Conservation (phyloP, 2,797 vertebrate genomes). For the Myotis pilosus region DNA sequence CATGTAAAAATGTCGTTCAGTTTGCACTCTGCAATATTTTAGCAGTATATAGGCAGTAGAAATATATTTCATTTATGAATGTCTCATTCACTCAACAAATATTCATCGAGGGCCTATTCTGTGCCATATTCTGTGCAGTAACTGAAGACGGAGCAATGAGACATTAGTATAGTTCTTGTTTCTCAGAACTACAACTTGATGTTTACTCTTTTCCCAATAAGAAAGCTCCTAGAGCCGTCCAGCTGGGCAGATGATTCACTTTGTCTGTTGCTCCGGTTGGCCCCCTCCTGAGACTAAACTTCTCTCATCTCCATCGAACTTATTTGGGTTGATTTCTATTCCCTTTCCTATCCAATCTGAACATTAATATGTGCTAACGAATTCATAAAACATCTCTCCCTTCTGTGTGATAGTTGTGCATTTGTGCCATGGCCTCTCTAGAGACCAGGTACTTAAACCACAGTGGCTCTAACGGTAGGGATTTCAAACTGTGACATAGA, state of each 20-base stretch:
- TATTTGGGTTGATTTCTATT: neutral
- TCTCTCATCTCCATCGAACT: neutral
- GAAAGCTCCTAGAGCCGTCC: neutral
- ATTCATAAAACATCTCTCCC: neutral
- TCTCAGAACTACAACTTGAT: conserved; percentile 13
- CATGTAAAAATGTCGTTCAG: neutral
- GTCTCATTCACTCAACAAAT: neutral
- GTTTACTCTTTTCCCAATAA: neutral
- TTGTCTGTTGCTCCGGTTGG: neutral
- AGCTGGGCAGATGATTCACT: neutral
- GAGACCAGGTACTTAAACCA: neutral
- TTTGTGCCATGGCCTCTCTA: neutral
- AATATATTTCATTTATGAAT: neutral
- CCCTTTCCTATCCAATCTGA: neutral
- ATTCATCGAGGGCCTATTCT: neutral
- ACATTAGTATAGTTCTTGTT: neutral
- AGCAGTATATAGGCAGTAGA: neutral
- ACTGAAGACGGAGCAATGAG: neutral
- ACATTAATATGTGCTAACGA: neutral
- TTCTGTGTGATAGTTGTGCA: neutral
- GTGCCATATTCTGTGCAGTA: neutral
- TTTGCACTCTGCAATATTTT: neutral
- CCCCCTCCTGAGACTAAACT: neutral
- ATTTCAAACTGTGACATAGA: conserved; percentile 7
- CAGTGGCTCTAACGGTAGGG: neutral